Evolutionary conservation across 2,113 vertebrate genomes (phyloP).

Genomic region (Cranoglanis bouderius): DNA sequence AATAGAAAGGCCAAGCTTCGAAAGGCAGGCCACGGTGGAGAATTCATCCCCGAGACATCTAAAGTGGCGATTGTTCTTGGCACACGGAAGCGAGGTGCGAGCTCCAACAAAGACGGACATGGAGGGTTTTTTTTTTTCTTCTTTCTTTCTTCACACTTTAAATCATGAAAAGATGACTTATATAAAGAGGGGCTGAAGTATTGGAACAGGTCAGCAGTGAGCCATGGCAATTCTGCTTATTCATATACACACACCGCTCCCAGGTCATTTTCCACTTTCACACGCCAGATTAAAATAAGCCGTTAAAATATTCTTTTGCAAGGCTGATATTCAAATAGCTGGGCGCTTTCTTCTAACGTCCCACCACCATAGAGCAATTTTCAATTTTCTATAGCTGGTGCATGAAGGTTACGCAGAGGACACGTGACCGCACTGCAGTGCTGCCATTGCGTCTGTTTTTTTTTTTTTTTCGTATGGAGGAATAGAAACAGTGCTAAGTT

Average conservation of each 20-base stretch:
- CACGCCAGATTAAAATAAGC: constrained; percentile 58
- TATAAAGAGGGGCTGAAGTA: constrained; percentile 44
- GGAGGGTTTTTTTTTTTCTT: constrained; percentile 35
- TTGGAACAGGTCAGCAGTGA: constrained; percentile 34
- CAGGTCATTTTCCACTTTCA: constrained; percentile 42
- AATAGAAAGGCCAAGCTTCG: constrained; percentile 44
- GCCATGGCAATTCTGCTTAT: constrained; percentile 40
- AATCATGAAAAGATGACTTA: constrained; percentile 37
- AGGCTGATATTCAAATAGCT: constrained; percentile 53
- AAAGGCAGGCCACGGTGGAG: constrained; percentile 37
- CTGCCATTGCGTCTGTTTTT: neutral
- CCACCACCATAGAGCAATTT: constrained; percentile 48
- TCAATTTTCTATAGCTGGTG: constrained; percentile 48
- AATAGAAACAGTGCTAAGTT: neutral
- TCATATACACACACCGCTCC: constrained; percentile 37
- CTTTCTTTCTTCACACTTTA: constrained; percentile 24
- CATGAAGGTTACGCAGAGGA: constrained; percentile 57
- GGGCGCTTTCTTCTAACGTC: constrained; percentile 45
- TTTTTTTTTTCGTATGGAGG: neutral
- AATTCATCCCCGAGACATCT: constrained; percentile 47
- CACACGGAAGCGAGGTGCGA: constrained; percentile 42
- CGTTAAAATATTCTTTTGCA: constrained; percentile 50
- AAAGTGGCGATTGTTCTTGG: constrained; percentile 51
- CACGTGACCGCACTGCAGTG: constrained; percentile 21
- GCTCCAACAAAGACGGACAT: constrained; percentile 44